phyloP scores from a whole-genome alignment of 2,888 invertebrate genomes.

The Lasius platythorax region DNA sequence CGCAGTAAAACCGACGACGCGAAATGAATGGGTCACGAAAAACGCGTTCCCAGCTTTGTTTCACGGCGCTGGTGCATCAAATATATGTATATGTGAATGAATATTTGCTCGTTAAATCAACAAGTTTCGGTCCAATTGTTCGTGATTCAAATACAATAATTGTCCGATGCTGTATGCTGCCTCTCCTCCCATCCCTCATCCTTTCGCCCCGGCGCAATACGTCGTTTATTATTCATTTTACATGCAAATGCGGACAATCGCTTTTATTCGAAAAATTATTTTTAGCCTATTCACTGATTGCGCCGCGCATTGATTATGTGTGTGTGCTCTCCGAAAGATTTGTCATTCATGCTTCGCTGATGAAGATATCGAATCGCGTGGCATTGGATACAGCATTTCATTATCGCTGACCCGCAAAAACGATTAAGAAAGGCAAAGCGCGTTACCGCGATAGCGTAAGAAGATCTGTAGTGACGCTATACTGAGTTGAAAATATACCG shows the following conservation, averaged over 20 bases:
- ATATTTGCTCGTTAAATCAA: conserved; percentile 71
- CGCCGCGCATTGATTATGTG: conserved; percentile 14
- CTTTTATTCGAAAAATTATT: conserved; percentile 68
- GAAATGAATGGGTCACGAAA: conserved; percentile 44
- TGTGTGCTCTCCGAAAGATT: neutral
- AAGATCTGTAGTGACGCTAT: neutral
- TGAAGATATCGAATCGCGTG: conserved; percentile 38
- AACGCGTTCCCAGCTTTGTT: conserved; percentile 22
- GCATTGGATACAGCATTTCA: conserved; percentile 37
- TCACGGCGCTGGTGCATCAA: conserved; percentile 31
- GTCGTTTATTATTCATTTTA: conserved; percentile 69
- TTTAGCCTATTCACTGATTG: conserved; percentile 61
- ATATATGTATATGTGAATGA: conserved; percentile 38
- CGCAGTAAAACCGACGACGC: conserved; percentile 28
- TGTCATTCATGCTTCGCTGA: neutral
- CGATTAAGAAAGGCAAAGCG: conserved; percentile 24
- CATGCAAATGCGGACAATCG: conserved; percentile 54
- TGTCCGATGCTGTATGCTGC: conserved; percentile 36
- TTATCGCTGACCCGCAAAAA: conserved; percentile 43
- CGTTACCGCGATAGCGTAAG: conserved; percentile 14
- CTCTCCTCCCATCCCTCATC: conserved; percentile 7
- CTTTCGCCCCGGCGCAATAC: conserved; percentile 9
- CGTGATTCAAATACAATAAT: conserved; percentile 62
- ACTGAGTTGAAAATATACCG: conserved; percentile 36
- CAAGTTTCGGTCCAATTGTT: conserved; percentile 67